These are phyloP conservation scores for Disparrhopalites patrizii DNA, from an alignment of 2,888 invertebrate genomes.

Conservation along the genomic window DNA sequence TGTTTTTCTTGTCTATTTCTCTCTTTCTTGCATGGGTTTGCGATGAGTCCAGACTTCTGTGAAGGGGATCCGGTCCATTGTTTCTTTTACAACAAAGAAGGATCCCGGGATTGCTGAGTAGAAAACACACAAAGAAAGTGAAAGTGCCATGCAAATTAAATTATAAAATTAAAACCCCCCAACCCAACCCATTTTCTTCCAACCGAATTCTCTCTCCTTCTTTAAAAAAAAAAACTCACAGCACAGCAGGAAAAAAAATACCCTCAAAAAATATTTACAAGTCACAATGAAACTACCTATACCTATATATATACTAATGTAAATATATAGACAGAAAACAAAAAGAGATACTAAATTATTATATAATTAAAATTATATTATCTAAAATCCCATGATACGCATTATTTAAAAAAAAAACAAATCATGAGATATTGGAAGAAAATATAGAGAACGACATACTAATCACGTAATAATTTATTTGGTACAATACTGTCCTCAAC, in stretches of 20 bases:
- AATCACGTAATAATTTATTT: too few species aligned
- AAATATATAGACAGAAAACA: not conserved
- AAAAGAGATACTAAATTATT: not conserved
- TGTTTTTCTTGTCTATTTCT: conserved; percentile 28
- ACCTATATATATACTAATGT: not conserved
- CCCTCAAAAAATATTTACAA: conserved; percentile 11
- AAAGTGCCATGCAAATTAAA: not conserved
- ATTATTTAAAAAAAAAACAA: not conserved
- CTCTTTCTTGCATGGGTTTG: conserved; percentile 25
- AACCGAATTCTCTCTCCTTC: not conserved
- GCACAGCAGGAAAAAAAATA: conserved; percentile 6
- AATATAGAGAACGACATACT: too few species aligned
- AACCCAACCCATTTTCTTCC: not conserved
- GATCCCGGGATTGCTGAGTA: conserved; percentile 37
- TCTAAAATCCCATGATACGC: not conserved
- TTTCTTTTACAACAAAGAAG: conserved; percentile 72
- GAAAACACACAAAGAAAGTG: conserved; percentile 52
- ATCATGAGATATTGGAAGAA: too few species aligned
- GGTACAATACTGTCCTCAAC: too few species aligned
- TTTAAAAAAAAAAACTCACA: too few species aligned
- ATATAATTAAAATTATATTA: not conserved
- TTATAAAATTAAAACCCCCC: not conserved
- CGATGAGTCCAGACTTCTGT: conserved; percentile 69
- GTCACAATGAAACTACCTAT: conserved; percentile 3
- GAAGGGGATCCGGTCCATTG: conserved; percentile 79